Evolutionary conservation across 2,888 invertebrate species (phyloP), one percentile per base, ranked within the genome.

Genomic region (Acheta domesticus): DNA sequence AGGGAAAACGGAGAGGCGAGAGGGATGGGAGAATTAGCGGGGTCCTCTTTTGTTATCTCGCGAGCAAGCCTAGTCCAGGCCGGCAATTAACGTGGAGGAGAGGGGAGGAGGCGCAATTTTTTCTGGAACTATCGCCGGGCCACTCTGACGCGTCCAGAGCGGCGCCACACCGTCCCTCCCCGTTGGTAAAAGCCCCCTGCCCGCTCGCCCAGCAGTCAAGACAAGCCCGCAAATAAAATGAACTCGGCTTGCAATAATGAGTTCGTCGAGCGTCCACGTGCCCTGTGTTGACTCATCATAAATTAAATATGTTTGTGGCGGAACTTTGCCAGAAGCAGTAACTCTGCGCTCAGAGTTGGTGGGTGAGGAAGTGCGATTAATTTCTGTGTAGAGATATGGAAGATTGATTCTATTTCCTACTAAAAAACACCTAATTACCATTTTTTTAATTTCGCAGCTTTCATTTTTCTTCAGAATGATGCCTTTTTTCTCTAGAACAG

Each of bases 171-270:
- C 36, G 36, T 8, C 36, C 36, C 5, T 36, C 36, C 36, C 36
- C 36, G 36, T 36, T 36, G 36, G 36, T 36, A 8, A 36, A n/a
- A 8, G 36, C 36, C 36, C 8, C 36, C 8, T 4, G 36, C 16
- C 62, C n/a, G 11, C 8, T 5, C 16, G 62, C 12, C 62, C 2
- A 5, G 5, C 62, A 62, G 62, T 4, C 62, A 62, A 62, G 62
- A 62, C 62, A 62, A n/a, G 62, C 62, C 62, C 62, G 62, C 62
- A 62, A 62, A 62, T 62, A 16, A 62, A 62, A 62, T 62, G 16
- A n/a, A 62, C 62, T n/a, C 14, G 16, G 14, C 62, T 62, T 5
- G 16, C 62, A 19, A n/a, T 62, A 62, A 62, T 62, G 62, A 62
- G 16, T 16, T 62, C 4, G 4, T 8, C 62, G n/a, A 14, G 62